phyloP scores from a whole-genome alignment of 2,797 vertebrate genomes.

The Spinus olivaceus region DNA sequence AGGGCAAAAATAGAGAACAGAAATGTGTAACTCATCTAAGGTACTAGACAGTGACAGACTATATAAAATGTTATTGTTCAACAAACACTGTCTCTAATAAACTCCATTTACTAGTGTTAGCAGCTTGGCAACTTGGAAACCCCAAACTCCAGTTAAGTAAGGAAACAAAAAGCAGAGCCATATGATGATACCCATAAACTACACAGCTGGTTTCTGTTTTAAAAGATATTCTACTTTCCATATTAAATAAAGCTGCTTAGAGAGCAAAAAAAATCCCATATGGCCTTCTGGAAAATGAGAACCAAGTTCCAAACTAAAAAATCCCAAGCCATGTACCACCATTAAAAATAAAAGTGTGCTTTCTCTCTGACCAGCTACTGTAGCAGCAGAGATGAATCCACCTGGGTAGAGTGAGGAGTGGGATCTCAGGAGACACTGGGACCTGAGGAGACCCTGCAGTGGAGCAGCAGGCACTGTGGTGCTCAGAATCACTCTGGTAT shows the following conservation, averaged over 20 bases:
- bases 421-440: background rate
- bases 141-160: slow-evolving; percentile 51
- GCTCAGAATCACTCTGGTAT: background rate
- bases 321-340: background rate
- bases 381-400: background rate
- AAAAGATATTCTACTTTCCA: slow-evolving; percentile 67
- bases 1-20: slow-evolving; percentile 15
- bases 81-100: slow-evolving; percentile 68
- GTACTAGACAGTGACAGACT: slow-evolving; percentile 58
- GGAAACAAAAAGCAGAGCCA: slow-evolving; percentile 57
- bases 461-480: background rate
- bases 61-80: slow-evolving; percentile 67
- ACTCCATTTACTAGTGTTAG: slow-evolving; percentile 64
- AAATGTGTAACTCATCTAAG: slow-evolving; percentile 62
- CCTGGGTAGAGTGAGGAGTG: background rate
- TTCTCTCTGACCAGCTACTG: slow-evolving; percentile 41
- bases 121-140: slow-evolving; percentile 68
- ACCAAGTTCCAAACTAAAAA: slow-evolving; percentile 28
- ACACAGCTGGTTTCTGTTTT: slow-evolving; percentile 68
- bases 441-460: background rate
- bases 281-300: slow-evolving; percentile 34
- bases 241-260: slow-evolving; percentile 64
- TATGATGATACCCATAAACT: slow-evolving; percentile 64
- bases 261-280: slow-evolving; percentile 21
- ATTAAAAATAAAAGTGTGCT: slow-evolving; percentile 29